A percentile compares a stretch with the other conserved stretches of the same genome.
Evolutionary conservation across 2,113 vertebrate genomes (phyloP).

Genomic region (Macrotus californicus): DNA sequence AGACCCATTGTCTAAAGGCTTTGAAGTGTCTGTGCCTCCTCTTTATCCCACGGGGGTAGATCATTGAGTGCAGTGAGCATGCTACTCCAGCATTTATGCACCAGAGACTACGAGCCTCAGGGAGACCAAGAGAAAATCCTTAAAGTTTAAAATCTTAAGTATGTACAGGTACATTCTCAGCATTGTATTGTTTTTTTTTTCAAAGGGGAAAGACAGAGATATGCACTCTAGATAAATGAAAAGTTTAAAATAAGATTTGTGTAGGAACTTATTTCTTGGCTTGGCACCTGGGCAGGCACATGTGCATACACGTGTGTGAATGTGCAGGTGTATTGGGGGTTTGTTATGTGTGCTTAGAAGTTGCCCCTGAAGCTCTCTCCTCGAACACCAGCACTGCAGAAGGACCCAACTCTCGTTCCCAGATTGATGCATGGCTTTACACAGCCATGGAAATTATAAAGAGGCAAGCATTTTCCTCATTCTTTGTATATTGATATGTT

Average conservation of each 20-base stretch:
- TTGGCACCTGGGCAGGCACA: neutral
- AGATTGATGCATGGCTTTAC: neutral
- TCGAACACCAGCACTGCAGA: neutral
- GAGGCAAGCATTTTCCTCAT: neutral
- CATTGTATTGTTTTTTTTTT: slow-evolving; percentile 48
- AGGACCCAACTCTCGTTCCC: neutral
- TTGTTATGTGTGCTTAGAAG: neutral
- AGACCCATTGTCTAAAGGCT: neutral
- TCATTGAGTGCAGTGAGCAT: neutral
- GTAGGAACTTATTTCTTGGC: slow-evolving; percentile 11
- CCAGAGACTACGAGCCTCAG: neutral
- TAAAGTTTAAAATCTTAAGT: slow-evolving; percentile 62
- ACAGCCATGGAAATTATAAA: neutral
- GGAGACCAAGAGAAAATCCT: slow-evolving; percentile 50
- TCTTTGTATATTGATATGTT: neutral
- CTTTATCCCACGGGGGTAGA: neutral
- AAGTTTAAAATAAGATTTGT: neutral
- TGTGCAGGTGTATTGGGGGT: neutral
- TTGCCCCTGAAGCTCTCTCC: neutral
- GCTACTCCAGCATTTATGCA: neutral
- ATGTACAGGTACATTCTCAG: slow-evolving; percentile 67
- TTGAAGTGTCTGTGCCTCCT: neutral
- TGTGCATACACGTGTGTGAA: neutral
- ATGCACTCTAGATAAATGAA: slow-evolving; percentile 60
- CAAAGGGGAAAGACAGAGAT: slow-evolving; percentile 42